These are phyloP conservation scores for Hystrix brachyura DNA, from an alignment of 2,113 vertebrate species.

Conservation along the genomic window DNA sequence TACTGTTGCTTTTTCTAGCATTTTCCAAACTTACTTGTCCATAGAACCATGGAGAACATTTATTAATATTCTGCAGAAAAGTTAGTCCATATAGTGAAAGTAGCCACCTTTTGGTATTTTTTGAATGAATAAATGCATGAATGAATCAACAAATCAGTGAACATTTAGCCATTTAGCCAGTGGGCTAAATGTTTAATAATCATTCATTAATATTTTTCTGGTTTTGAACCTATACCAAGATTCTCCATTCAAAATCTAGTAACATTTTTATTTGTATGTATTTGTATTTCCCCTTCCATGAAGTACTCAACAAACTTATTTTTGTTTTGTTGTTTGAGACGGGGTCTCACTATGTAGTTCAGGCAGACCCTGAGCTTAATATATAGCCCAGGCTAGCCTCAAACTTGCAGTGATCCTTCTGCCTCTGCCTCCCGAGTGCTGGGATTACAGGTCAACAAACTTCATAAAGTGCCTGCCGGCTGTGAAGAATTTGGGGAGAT, in stretches of 20 bases:
- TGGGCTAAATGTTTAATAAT: not conserved
- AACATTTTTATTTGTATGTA: not conserved
- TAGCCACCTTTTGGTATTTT: not conserved
- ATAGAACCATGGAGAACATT: not conserved
- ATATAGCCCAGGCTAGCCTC: no score
- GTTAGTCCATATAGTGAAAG: not conserved
- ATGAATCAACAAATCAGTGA: not conserved
- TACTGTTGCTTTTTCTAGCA: not conserved
- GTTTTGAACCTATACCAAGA: not conserved
- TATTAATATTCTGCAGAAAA: not conserved
- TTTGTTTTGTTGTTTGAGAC: no score
- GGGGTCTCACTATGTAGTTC: no score
- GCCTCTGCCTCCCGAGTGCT: no score
- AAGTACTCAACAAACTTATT: not conserved
- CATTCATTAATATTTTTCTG: slow-evolving; percentile 20
- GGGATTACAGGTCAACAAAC: not conserved
- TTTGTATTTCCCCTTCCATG: not conserved
- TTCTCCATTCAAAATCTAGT: not conserved
- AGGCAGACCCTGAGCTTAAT: no score
- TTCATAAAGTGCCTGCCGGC: not conserved
- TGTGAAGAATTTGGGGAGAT: not conserved
- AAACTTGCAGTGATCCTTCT: no score
- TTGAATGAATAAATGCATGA: not conserved
- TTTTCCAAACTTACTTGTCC: not conserved
- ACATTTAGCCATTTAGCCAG: no score